Evolutionary conservation across 2,888 invertebrate genomes (phyloP).

Genomic region (Trisateles emortualis): DNA sequence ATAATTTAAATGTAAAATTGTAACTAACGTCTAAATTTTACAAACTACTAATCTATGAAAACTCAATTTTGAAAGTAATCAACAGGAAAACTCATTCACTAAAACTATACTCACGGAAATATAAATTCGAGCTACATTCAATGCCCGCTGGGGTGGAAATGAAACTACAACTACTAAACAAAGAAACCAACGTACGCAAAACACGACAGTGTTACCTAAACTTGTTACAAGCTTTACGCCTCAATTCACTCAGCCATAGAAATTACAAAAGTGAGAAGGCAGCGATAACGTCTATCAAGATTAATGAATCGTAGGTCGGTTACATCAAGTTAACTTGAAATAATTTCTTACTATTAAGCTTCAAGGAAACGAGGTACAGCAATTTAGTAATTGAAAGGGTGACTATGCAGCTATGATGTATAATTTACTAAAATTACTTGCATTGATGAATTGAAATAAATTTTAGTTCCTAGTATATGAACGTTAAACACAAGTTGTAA

Average conservation of each 20-base stretch:
- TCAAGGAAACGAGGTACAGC: constrained; percentile 27
- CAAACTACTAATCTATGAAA: too few species aligned
- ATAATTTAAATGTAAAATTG: too few species aligned
- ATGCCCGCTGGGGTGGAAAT: background rate
- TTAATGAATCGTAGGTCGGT: constrained; percentile 40
- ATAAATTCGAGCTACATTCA: background rate
- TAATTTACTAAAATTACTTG: constrained; percentile 16
- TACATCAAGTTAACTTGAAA: constrained; percentile 43
- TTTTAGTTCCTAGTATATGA: background rate
- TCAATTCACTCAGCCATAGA: constrained; percentile 19
- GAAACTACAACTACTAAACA: background rate
- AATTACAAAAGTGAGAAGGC: constrained; percentile 41
- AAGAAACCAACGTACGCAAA: background rate
- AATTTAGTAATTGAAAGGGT: constrained; percentile 51
- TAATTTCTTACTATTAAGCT: constrained; percentile 40
- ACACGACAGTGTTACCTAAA: background rate
- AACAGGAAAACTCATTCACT: background rate
- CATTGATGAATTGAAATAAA: background rate
- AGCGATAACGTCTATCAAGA: constrained; percentile 47
- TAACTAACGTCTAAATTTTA: too few species aligned
- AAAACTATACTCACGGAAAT: background rate
- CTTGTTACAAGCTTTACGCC: constrained; percentile 6
- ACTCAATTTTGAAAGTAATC: background rate
- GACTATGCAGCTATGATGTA: constrained; percentile 33
- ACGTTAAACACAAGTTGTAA: background rate